Evolutionary conservation across 2,888 invertebrate genomes (phyloP), one percentile per base, ranked within the genome.

Genomic region (Scaptomyza tumidula): DNA sequence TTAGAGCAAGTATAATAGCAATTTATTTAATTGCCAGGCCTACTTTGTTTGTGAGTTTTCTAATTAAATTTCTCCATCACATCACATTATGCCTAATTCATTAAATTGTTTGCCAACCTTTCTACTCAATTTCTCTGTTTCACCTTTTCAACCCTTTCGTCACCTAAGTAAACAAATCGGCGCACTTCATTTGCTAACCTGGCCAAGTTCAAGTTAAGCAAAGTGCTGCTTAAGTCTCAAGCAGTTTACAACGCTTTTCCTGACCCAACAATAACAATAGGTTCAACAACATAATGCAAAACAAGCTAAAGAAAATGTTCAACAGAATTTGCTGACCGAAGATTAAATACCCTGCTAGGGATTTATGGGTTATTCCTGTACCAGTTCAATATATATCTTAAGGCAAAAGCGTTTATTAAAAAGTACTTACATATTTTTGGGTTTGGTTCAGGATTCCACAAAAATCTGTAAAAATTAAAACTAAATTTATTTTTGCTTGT

Each of bases 121-220:
- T 7, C 10, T 13, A 19, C 6, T 24, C 13, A 10, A 11, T 39
- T 7, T 44, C 7, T 27, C 7, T 19, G 41, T 10, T 63, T 45
- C 43, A 62, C 59, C 66, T 73, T 60, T 62, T n/a, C n/a, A 60
- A 48, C 71, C 69, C 71, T 86, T 68, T 62, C 39, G 61, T 65
- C 39, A 65, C 61, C 70, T 66, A 83, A 83, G 68, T 64, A 82
- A 82, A 86, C 89, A 84, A 78, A 84, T 88, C 89, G 66, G 71
- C 67, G 81, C 82, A 84, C 87, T 83, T 88, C 74, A 80, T 80
- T 86, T 78, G 71, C 71, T 65, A 46, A 58, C 63, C 48, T 37
- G 63, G 49, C 60, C 48, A 60, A 52, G 44, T 54, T 55, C 46
- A 62, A 49, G 41, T 16, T 58, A 43, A 43, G 66, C 62, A 52